Evolutionary conservation across 2,888 invertebrate genomes (phyloP), one percentile per base, ranked within the genome.

Genomic region (Chalcis sispes): DNA sequence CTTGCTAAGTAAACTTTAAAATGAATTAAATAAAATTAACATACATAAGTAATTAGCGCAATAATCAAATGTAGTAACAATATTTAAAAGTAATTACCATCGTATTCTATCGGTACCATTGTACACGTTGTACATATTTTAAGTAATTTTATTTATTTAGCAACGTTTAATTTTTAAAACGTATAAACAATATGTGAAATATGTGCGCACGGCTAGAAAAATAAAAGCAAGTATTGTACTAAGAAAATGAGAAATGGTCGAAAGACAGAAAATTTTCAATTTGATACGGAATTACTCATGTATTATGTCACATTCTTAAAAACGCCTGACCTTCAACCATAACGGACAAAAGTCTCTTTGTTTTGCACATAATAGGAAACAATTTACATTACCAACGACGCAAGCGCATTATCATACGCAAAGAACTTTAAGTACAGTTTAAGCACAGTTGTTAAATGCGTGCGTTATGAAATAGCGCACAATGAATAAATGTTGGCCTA

Each of bases 331-430:
- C 69, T 70, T 70, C 59, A 20, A 50, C 48, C 10, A 4, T 36
- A 36, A 36, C 46, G 10, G 48, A 70, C 69, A 70, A 70, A 59
- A 59, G 69, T 32, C 58, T 59, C 69, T 70, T 59, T 70, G 69
- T 70, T 59, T 70, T 36, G 48, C 10, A 23, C 59, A 50, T 50
- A 46, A 59, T 59, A 50, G 32, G 36, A 36, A 59, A 59, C 36
- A 58, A 59, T 59, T 56, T 59, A 59, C 25, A n/a, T 70, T 70
- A 70, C 25, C 3, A 25, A 18, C 59, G 36, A 59, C 58, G 59
- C 25, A 59, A 59, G 69, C 50, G 29, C 29, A 46, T 52, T 8
- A 67, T 27, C 56, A 40, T 52, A 65, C 40, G 52, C 52, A 36
- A 65, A 52, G 65, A 65, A 65, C 32, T 52, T 52, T 15, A 65